phyloP scores from a whole-genome alignment of 2,888 invertebrate species.

The Trachelus iudaicus region DNA sequence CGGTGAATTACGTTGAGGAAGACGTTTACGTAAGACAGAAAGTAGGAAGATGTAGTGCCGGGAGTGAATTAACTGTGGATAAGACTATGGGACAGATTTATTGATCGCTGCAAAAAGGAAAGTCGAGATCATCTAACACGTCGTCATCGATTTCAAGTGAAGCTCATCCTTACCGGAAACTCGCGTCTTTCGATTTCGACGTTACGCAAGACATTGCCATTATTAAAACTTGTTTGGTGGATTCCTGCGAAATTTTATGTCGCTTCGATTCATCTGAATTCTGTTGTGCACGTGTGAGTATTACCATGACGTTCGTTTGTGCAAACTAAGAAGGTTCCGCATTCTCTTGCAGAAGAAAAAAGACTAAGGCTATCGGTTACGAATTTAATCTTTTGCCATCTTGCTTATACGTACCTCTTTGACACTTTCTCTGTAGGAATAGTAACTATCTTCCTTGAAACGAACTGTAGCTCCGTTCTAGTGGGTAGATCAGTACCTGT shows the following conservation, averaged over 20 bases:
- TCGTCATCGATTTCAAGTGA: neutral
- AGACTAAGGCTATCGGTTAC: neutral
- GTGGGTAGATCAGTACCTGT: neutral
- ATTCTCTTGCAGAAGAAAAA: neutral
- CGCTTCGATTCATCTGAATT: neutral
- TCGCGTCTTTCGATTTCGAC: neutral
- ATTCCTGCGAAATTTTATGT: neutral
- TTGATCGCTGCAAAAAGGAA: conserved; percentile 5
- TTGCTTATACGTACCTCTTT: neutral
- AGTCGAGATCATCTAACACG: neutral
- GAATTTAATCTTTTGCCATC: neutral
- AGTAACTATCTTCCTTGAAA: neutral
- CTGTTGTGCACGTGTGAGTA: neutral
- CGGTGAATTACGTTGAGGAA: neutral
- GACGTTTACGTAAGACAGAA: conserved; percentile 27
- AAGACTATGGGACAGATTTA: conserved; percentile 10
- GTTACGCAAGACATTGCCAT: neutral
- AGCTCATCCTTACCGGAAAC: neutral
- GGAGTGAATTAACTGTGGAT: conserved; percentile 6
- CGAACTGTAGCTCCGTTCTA: neutral
- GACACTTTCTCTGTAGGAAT: neutral
- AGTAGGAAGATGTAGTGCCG: conserved; percentile 29
- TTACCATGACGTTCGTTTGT: neutral
- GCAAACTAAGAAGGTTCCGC: neutral
- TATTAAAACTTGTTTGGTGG: neutral